Base-by-base conservation (phyloP, 2,113 vertebrate genomes). In the Callospermophilus lateralis region DNA sequence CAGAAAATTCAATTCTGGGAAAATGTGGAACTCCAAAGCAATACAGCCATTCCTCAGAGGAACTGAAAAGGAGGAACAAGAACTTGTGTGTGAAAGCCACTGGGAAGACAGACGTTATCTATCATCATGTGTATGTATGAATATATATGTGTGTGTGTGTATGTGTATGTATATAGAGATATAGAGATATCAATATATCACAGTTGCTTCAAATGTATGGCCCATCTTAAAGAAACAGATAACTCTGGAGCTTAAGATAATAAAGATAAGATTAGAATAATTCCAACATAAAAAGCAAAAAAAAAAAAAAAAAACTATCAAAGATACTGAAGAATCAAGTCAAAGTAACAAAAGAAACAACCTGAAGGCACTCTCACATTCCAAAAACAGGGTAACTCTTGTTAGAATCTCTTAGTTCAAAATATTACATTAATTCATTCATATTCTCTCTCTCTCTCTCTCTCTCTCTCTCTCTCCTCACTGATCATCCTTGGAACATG, bases 1-100 rank as follows among this genome's bases (percentile, higher is more conserved):
- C n/a, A 91, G n/a, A 81, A 85, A 95, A n/a, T 88, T 93, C 77
- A 90, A 26, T 96, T 89, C 45, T 24, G 34, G 65, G 13, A 2
- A 15, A 3, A 53, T 79, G 3, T 92, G 20, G 8, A 90, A 83
- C 20, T 39, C 39, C 24, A 90, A 78, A 91, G 58, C 42, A 95
- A 90, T 5, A 32, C 4, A 92, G 37, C 24, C 74, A 88, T 79
- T 94, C 16, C 92, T 80, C 42, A 65, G 72, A 90, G 42, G 8
- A 76, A 80, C 3, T 81, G 12, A 90, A 91, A 84, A 84, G 28
- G 24, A 94, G 45, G 63, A 81, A 26, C 1, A 72, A 70, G 19
- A 89, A 90, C 39, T 45, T 90, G 9, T 65, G 13, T 77, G 61
- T 53, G 55, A 83, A 86, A 13, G n/a, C 10, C n/a, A 48, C 0